Evolutionary conservation across 2,113 vertebrate genomes (phyloP), one percentile per base, ranked within the genome.

Genomic region (Tautogolabrus adspersus): DNA sequence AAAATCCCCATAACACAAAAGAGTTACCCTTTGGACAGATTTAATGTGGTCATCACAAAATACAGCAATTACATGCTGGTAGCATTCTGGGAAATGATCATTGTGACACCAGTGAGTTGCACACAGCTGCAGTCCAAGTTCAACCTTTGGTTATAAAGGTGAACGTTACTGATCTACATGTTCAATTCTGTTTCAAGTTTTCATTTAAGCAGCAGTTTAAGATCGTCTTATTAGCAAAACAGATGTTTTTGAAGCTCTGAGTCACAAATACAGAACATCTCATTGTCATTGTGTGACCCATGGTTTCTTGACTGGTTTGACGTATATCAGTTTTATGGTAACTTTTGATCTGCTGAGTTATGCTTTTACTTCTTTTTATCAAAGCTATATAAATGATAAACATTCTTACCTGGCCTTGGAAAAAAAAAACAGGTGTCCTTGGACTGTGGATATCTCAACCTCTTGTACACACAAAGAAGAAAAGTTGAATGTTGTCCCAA

Each of bases 361-460:
- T 34, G 10, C 38, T 47, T 47, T 46, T 46, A 10, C 3, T 46
- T 15, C 6, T 16, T 47, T 13, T 16, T 47, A 15, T 18, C 16
- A 47, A 47, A 16, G 46, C 13, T 5, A 6, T 40, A 40, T 40
- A 13, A 16, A 47, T 47, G 46, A 15, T 15, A 47, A 47, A 64
- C 52, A 38, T 23, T 70, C 66, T 59, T 60, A 75, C 79, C 72
- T n/a, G 49, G 69, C 46, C 37, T 59, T 59, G 22, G 19, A 11
- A 12, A 44, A 44, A 13, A 13, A 30, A 44, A 37, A 42, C 18
- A 10, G 9, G 12, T 70, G 52, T 59, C n/a, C 34, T 65, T 65
- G 49, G 44, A 65, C 52, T 58, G 64, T 37, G 23, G 42, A 6
- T 38, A 15, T 6, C 8, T 75, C 21, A 34, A 44, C 54, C 42